Conservation (phyloP, 2,888 invertebrate species). For the Villa cingulata region DNA sequence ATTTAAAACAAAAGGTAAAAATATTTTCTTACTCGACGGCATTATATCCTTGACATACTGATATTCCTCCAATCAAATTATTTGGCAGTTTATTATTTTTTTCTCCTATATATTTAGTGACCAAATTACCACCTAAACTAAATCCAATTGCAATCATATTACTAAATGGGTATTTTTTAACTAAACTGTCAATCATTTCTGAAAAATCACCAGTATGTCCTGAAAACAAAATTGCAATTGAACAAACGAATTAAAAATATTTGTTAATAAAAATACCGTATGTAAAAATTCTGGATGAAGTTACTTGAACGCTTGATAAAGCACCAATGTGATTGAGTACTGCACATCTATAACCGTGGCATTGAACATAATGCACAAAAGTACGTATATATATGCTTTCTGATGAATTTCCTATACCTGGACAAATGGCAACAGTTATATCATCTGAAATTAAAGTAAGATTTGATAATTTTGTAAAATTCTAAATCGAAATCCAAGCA, state of each 20-base stretch:
- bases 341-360: slow-evolving; percentile 80
- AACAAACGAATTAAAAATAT: neutral
- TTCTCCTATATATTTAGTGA: slow-evolving; percentile 88
- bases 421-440: slow-evolving; percentile 74
- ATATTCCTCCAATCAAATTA: slow-evolving; percentile 75
- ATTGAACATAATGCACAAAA: slow-evolving; percentile 83
- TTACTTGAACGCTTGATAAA: slow-evolving; percentile 68
- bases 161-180: slow-evolving; percentile 59
- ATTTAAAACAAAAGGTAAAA: neutral
- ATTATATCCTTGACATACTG: slow-evolving; percentile 90
- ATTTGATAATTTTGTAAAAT: neutral
- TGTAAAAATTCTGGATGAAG: slow-evolving; percentile 77
- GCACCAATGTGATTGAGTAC: slow-evolving; percentile 92
- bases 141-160: slow-evolving; percentile 78
- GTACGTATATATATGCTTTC: slow-evolving; percentile 90
- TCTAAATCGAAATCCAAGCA: too few relatives aligned
- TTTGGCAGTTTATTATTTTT: slow-evolving; percentile 44
- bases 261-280: slow-evolving; percentile 51
- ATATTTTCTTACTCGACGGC: slow-evolving; percentile 64
- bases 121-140: slow-evolving; percentile 84
- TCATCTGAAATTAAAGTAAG: slow-evolving; percentile 49
- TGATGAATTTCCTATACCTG: slow-evolving; percentile 88
- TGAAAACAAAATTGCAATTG: slow-evolving; percentile 29
- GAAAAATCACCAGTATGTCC: slow-evolving; percentile 82
- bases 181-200: slow-evolving; percentile 64